A percentile compares a stretch with the other conserved stretches of the same genome.
phyloP scores from a whole-genome alignment of 2,113 vertebrate species.

The Riparia riparia region DNA sequence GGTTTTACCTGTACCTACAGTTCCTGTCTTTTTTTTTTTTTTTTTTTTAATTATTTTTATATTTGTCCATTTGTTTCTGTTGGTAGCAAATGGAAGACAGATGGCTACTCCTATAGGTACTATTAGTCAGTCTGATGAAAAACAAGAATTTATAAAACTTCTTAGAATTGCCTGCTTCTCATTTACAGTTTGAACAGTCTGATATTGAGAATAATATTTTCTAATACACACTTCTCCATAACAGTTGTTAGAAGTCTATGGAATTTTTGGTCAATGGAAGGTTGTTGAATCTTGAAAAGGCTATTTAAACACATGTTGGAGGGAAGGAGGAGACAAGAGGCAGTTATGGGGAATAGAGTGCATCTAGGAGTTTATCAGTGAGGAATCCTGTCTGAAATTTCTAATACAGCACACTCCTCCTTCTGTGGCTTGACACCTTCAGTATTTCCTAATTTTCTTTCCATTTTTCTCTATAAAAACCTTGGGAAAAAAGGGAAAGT shows the following conservation, averaged over 20 bases:
- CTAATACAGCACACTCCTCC: background rate
- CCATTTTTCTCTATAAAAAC: background rate
- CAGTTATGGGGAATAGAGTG: background rate
- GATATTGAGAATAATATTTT: background rate
- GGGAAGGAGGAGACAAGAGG: too few species aligned
- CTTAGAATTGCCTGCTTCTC: background rate
- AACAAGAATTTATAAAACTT: background rate
- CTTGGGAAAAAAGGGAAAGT: background rate
- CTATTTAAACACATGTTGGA: background rate
- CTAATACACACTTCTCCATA: background rate
- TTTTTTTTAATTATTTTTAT: background rate
- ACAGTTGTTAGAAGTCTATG: background rate
- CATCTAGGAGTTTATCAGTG: background rate
- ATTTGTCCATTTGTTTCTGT: background rate
- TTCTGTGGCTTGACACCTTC: background rate
- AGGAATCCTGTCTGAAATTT: background rate
- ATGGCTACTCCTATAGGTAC: background rate
- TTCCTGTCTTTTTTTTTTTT: background rate
- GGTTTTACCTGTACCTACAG: background rate
- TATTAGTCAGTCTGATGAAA: background rate
- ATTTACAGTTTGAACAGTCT: background rate
- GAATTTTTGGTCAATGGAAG: background rate
- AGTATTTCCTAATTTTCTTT: background rate
- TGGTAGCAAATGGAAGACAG: background rate
- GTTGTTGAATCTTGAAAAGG: background rate